Percentiles rank a stretch among this genome's conserved stretches.
These are phyloP conservation scores for Trachops cirrhosus DNA, from an alignment of 2,797 vertebrate species.

Conservation along the genomic window DNA sequence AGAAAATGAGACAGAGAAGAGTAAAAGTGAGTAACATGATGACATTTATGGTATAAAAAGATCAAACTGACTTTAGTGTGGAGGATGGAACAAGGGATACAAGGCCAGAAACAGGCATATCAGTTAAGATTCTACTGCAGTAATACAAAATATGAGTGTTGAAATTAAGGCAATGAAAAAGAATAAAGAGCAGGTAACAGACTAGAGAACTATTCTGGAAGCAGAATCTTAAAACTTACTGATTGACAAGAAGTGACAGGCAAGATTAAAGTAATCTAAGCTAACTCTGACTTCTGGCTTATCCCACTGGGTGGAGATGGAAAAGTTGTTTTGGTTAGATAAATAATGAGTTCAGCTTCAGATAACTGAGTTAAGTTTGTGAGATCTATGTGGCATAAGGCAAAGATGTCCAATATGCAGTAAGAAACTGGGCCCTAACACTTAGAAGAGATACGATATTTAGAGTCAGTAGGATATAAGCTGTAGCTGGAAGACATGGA, in stretches of 20 bases:
- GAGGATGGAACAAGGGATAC: neutral
- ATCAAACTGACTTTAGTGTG: constrained; percentile 7
- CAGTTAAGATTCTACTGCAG: neutral
- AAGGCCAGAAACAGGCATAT: constrained; percentile 1
- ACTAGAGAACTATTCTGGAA: constrained; percentile 22
- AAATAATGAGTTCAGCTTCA: neutral
- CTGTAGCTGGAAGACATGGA: neutral
- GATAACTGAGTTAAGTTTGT: neutral
- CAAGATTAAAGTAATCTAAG: constrained; percentile 12
- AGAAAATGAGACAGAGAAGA: neutral
- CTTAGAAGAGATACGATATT: neutral
- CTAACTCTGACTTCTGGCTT: constrained; percentile 11
- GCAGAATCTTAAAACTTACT: constrained; percentile 44
- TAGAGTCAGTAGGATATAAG: neutral
- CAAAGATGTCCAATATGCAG: neutral
- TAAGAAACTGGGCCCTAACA: neutral
- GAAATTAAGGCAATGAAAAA: constrained; percentile 11
- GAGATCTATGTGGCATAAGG: neutral
- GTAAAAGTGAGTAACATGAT: neutral
- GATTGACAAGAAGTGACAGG: neutral
- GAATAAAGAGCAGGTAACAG: neutral
- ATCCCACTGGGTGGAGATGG: neutral
- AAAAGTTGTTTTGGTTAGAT: neutral
- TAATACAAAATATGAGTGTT: neutral
- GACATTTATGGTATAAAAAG: constrained; percentile 20